Evolutionary conservation across 2,888 invertebrate species (phyloP).

Genomic region (Trissonchulus latispiculum): DNA sequence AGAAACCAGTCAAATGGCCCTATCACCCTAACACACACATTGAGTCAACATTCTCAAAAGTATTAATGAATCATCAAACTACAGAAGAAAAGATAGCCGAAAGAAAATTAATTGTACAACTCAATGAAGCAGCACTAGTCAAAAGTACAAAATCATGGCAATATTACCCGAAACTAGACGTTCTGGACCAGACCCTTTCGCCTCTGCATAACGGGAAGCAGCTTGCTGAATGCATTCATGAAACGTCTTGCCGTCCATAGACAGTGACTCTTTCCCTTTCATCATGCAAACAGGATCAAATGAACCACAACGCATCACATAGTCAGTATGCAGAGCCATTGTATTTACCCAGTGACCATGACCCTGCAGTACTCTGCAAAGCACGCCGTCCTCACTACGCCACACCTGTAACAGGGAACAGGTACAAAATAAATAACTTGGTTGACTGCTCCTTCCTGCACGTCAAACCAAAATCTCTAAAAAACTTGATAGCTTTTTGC

Average conservation of each 20-base stretch:
- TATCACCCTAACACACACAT: no score
- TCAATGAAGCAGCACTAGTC: no score
- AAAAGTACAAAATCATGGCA: no score
- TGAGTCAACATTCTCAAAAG: no score
- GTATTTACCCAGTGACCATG: slow-evolving; percentile 99
- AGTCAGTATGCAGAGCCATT: slow-evolving; percentile 87
- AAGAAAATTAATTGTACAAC: no score
- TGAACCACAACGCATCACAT: slow-evolving; percentile 80
- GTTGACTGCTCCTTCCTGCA: no score
- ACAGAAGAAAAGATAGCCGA: no score
- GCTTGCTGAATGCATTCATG: slow-evolving; percentile 25
- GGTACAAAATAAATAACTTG: no score
- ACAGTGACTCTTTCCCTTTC: not conserved
- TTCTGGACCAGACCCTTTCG: slow-evolving; percentile 56
- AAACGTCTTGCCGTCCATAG: not conserved
- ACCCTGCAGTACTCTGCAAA: slow-evolving; percentile 79
- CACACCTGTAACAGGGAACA: slow-evolving; percentile 31
- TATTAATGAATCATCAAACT: no score
- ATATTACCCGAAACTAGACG: slow-evolving; percentile 62
- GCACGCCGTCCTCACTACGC: slow-evolving; percentile 57
- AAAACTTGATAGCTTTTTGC: no score
- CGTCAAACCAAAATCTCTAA: no score
- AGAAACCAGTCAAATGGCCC: no score
- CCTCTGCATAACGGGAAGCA: slow-evolving; percentile 32
- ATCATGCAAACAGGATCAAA: slow-evolving; percentile 49